These are phyloP conservation scores for Pelochelys cantorii DNA, from an alignment of 2,797 vertebrate genomes.

Conservation along the genomic window DNA sequence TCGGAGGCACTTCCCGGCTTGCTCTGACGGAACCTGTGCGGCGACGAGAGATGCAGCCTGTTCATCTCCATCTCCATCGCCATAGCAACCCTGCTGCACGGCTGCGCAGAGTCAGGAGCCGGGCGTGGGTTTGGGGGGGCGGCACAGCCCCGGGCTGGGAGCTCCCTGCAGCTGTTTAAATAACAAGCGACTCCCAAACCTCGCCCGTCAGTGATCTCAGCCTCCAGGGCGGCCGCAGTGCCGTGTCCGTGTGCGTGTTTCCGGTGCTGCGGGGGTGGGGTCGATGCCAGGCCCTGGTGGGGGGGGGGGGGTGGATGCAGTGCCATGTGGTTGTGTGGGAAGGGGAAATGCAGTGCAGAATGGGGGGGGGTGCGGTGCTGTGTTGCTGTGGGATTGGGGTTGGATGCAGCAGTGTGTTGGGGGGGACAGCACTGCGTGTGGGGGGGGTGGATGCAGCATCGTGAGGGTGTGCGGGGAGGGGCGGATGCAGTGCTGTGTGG, in stretches of 20 bases:
- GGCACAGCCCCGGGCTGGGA: not conserved
- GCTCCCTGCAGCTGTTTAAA: not conserved
- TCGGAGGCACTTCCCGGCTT: not conserved
- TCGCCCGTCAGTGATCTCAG: not conserved
- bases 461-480: too few relatives aligned
- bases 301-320: too few relatives aligned
- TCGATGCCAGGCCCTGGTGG: too few relatives aligned
- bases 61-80: not conserved
- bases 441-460: too few relatives aligned
- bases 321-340: too few relatives aligned
- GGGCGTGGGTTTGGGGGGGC: not conserved
- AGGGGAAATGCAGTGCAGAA: too few relatives aligned
- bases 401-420: too few relatives aligned
- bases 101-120: rapidly evolving
- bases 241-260: rapidly evolving
- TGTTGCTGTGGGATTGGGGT: too few relatives aligned
- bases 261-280: rapidly evolving
- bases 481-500: too few relatives aligned
- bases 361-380: too few relatives aligned
- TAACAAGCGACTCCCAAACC: not conserved
- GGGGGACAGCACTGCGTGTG: too few relatives aligned
- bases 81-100: conserved; percentile 42
- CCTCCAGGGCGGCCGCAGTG: not conserved
- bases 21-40: not conserved
- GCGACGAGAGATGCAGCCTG: not conserved